Conservation (phyloP, 2,113 vertebrate genomes). For the Eublepharis macularius region DNA sequence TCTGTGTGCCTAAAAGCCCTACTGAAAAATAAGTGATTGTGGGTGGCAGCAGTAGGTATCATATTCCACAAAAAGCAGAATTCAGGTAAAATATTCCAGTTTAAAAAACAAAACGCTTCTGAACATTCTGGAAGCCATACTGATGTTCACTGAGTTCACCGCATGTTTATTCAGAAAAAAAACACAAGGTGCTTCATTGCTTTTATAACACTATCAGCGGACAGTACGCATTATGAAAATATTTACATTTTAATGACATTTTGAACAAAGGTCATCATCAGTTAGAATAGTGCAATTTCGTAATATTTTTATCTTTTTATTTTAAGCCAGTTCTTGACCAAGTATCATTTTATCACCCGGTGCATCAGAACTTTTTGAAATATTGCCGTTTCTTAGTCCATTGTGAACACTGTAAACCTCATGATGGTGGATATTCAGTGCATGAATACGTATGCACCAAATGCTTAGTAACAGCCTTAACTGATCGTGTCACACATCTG, state of each 20-base stretch:
- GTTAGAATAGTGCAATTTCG: neutral
- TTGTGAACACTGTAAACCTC: neutral
- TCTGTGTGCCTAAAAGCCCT: neutral
- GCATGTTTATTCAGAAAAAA: too few species aligned
- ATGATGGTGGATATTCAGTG: neutral
- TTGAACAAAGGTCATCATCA: neutral
- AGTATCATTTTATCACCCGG: neutral
- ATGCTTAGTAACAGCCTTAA: neutral
- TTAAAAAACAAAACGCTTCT: neutral
- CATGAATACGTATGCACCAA: neutral
- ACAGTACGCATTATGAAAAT: too few species aligned
- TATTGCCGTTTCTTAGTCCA: neutral
- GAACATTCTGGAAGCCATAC: too few species aligned
- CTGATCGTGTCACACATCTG: neutral
- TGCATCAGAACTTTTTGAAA: neutral
- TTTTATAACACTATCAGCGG: neutral
- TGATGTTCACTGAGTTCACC: too few species aligned
- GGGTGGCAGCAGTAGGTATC: too few species aligned
- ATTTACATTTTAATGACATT: neutral
- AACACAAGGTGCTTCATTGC: neutral
- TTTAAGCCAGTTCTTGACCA: neutral
- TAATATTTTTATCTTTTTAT: neutral
- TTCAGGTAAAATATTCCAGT: neutral
- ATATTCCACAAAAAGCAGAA: neutral
- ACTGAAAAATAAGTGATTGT: neutral